phyloP scores from a whole-genome alignment of 1,140 invertebrate species.

The Monochamus saltuarius region DNA sequence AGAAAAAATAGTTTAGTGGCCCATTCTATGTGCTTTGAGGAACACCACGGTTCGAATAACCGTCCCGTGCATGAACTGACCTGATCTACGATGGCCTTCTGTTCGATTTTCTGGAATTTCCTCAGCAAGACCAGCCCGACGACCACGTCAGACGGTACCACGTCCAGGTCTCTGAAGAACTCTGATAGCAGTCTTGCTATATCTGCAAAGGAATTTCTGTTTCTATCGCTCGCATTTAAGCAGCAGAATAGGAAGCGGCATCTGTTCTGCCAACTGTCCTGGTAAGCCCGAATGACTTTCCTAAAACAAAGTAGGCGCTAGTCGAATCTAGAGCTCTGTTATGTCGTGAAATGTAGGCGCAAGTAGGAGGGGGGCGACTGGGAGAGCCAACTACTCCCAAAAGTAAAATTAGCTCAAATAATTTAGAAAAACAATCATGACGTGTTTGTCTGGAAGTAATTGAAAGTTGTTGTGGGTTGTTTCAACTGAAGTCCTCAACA shows the following conservation, averaged over 20 bases:
- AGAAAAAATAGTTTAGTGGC: slow-evolving; percentile 33
- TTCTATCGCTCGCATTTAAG: slow-evolving; percentile 76
- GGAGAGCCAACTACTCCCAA: too few relatives aligned
- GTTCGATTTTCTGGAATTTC: slow-evolving; percentile 79
- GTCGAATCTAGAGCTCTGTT: too few relatives aligned
- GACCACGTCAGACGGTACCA: slow-evolving; percentile 89
- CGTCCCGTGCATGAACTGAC: slow-evolving; percentile 50
- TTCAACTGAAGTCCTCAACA: too few relatives aligned
- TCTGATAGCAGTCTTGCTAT: slow-evolving; percentile 84
- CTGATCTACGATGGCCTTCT: slow-evolving; percentile 76
- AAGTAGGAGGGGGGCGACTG: too few relatives aligned
- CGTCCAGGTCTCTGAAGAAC: slow-evolving; percentile 87
- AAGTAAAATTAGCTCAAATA: too few relatives aligned
- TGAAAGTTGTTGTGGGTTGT: too few relatives aligned
- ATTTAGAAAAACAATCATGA: too few relatives aligned
- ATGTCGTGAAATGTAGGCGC: too few relatives aligned
- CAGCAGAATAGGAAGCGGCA: slow-evolving; percentile 86
- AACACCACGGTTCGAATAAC: neutral
- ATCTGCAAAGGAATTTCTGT: slow-evolving; percentile 82
- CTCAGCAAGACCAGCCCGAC: slow-evolving; percentile 81
- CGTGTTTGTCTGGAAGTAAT: too few relatives aligned
- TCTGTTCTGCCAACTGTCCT: slow-evolving; percentile 88
- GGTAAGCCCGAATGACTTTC: slow-evolving; percentile 85
- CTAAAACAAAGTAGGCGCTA: slow-evolving; percentile 54
- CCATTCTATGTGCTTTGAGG: neutral